Percentiles rank a stretch among this genome's conserved stretches.
Conservation (phyloP, 2,888 invertebrate species). For the Morinoia aosen region DNA sequence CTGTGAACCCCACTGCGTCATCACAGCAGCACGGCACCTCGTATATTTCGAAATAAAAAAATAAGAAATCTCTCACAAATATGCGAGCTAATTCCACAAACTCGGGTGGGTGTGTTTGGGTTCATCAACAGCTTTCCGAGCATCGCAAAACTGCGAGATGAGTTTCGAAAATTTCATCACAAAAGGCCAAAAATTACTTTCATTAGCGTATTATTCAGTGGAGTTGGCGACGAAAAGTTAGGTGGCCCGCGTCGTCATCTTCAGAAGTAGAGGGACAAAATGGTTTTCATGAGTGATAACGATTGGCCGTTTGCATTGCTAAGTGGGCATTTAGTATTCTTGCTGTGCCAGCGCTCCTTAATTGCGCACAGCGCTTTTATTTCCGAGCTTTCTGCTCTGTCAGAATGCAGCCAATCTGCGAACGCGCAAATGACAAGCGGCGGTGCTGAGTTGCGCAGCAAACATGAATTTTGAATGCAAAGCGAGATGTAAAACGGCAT, state of each 20-base stretch:
- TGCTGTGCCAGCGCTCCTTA: background rate
- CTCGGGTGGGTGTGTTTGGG: no score
- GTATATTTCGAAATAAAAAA: no score
- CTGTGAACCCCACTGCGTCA: no score
- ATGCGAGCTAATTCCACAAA: no score
- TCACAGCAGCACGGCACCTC: no score
- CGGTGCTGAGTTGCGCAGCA: no score
- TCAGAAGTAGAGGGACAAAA: background rate
- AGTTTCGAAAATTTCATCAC: background rate
- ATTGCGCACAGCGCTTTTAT: background rate
- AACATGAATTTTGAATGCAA: no score
- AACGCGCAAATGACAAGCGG: background rate
- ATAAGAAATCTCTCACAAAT: no score
- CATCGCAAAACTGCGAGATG: background rate
- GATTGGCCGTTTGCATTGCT: constrained; percentile 12
- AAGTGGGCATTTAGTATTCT: constrained; percentile 12
- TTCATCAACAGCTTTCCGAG: no score
- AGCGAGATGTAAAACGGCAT: no score
- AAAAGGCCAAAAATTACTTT: background rate
- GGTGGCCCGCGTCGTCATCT: background rate
- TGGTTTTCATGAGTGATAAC: background rate
- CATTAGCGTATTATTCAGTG: background rate
- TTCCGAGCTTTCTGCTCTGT: background rate
- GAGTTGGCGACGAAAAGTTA: background rate
- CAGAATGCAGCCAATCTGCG: background rate